Base-by-base conservation (phyloP, 2,113 vertebrate genomes). In the Pluvialis apricaria region DNA sequence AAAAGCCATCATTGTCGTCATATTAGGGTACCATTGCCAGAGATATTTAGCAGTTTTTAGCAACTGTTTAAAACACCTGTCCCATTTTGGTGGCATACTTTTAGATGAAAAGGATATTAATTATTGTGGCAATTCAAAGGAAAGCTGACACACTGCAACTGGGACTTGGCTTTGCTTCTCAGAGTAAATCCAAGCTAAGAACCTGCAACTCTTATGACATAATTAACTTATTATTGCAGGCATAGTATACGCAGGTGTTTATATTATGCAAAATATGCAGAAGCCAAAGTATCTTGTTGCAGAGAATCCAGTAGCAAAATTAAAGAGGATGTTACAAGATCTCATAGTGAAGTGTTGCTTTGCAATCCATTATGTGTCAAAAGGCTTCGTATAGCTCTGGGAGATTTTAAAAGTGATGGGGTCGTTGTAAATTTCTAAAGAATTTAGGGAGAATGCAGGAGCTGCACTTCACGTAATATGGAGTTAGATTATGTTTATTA, bases 111-210 rank as follows among this genome's bases (percentile, higher is more conserved):
- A 80, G 40, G 52, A 38, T 89, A 68, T 91, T 88, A 85, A 90
- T 90, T 71, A 36, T 34, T 57, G 73, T 76, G 65, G 47, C 52
- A 90, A 81, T 86, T 91, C 38, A 91, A 71, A 79, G 70, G 42
- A 32, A 82, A 75, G 25, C 86, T 91, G 88, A 75, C 60, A 84
- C 72, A 42, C 91, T 95, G 86, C 76, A 36, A 76, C 47, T 47
- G 45, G 28, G 71, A 40, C 82, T 93, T 80, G 75, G n/a, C 82
- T 96, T 90, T 85, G 15, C 85, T 34, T 79, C 65, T 93, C 64
- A 61, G 81, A 78, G 24, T 34, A 61, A 93, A 82, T 86, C 49
- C 88, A 86, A 44, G 69, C 28, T 57, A 65, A 44, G 71, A 72
- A 64, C 49, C 40, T 93, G 75, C 58, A 73, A 42, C 62, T 60